Conservation (phyloP, 1,140 invertebrate species). For the Bombus terrestris region DNA sequence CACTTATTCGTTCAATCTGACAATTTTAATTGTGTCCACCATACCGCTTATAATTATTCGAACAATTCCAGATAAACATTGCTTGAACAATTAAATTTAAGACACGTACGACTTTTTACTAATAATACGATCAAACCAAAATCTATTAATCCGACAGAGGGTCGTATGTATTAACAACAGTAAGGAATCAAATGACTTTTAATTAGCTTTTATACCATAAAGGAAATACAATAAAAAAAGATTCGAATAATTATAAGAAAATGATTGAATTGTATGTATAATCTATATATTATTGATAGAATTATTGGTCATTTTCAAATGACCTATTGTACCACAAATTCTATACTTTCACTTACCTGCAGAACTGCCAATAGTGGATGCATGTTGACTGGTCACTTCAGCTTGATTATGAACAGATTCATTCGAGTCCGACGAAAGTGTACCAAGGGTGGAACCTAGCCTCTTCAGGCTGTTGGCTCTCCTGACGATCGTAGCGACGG, state of each 20-base stretch:
- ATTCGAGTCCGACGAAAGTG: constrained; percentile 94
- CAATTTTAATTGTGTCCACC: too few relatives aligned
- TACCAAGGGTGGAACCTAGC: constrained; percentile 93
- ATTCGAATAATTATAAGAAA: too few relatives aligned
- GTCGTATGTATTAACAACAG: not conserved
- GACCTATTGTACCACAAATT: not conserved
- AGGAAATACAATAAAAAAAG: not conserved
- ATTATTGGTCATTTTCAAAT: not conserved
- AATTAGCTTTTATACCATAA: not conserved
- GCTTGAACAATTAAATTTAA: not conserved
- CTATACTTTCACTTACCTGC: constrained; percentile 72
- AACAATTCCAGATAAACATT: too few relatives aligned
- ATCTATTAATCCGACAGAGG: not conserved
- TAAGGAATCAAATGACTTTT: not conserved
- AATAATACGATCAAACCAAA: not conserved
- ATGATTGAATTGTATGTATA: not conserved
- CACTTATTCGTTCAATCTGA: too few relatives aligned
- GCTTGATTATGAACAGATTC: constrained; percentile 95
- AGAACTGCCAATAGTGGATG: constrained; percentile 90
- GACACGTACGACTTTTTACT: not conserved
- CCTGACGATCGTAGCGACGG: constrained; percentile 96
- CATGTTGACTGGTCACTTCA: constrained; percentile 92
- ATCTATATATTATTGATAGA: not conserved
- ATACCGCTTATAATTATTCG: too few relatives aligned
- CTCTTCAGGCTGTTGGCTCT: constrained; percentile 95